Percentiles rank a stretch among this genome's conserved stretches.
phyloP scores from a whole-genome alignment of 2,113 vertebrate species.

The Clarias gariepinus region DNA sequence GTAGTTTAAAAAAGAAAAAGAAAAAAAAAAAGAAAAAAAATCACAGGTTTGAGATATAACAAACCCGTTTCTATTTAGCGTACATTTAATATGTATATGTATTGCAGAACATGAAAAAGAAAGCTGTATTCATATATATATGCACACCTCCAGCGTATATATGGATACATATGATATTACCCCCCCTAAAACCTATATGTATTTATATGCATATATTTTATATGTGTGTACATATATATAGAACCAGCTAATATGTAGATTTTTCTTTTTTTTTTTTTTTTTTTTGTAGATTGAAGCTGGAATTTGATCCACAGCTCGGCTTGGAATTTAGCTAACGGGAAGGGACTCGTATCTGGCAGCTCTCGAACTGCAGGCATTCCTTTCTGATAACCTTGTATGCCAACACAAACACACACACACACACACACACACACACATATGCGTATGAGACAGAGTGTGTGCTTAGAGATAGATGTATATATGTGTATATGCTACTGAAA shows the following conservation, averaged over 20 bases:
- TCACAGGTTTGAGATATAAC: slow-evolving; percentile 72
- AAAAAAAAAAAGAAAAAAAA: slow-evolving; percentile 37
- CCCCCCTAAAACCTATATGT: slow-evolving; percentile 71
- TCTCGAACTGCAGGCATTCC: slow-evolving; percentile 89
- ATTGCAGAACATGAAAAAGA: slow-evolving; percentile 84
- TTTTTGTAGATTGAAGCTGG: slow-evolving; percentile 95
- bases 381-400: slow-evolving; percentile 73
- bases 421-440: slow-evolving; percentile 52
- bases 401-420: slow-evolving; percentile 61
- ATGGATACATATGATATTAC: slow-evolving; percentile 79
- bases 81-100: slow-evolving; percentile 89
- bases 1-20: slow-evolving; percentile 68
- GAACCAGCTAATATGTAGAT: slow-evolving; percentile 88
- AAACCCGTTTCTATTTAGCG: slow-evolving; percentile 87
- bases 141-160: slow-evolving; percentile 64
- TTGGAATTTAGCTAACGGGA: slow-evolving; percentile 71
- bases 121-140: slow-evolving; percentile 83
- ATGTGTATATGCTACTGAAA: slow-evolving; percentile 73
- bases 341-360: slow-evolving; percentile 83
- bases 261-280: slow-evolving; percentile 61
- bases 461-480: slow-evolving; percentile 61
- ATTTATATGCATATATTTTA: slow-evolving; percentile 81
- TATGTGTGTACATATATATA: slow-evolving; percentile 80
- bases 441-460: slow-evolving; percentile 50
- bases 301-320: slow-evolving; percentile 91